phyloP scores from a whole-genome alignment of 2,888 invertebrate genomes.

The Nectonema munidae region DNA sequence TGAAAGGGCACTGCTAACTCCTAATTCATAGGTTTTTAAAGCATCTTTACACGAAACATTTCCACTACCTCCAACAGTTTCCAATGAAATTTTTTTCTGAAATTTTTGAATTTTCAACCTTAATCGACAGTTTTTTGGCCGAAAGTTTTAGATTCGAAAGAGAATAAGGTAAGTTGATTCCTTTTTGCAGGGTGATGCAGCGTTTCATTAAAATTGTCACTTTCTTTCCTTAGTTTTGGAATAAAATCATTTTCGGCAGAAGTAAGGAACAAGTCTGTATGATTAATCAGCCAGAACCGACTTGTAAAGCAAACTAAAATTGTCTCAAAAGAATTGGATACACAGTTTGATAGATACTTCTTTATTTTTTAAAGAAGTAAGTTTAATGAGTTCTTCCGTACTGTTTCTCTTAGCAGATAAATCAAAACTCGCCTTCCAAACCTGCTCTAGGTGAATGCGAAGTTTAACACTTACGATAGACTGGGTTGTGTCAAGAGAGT shows the following conservation, averaged over 20 bases:
- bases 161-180: slow-evolving; percentile 55
- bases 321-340: too few species aligned
- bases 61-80: slow-evolving; percentile 83
- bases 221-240: slow-evolving; percentile 8
- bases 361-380: too few species aligned
- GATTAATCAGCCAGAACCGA: slow-evolving; percentile 96
- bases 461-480: too few species aligned
- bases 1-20: slow-evolving; percentile 58
- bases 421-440: too few species aligned
- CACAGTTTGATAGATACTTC: too few species aligned
- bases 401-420: too few species aligned
- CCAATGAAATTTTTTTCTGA: slow-evolving; percentile 82
- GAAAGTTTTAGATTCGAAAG: slow-evolving; percentile 67
- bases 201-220: slow-evolving; percentile 18
- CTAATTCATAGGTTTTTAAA: slow-evolving; percentile 49
- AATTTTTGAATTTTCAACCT: slow-evolving; percentile 64
- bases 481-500: too few species aligned
- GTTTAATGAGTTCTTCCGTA: too few species aligned
- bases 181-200: slow-evolving; percentile 41
- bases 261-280: slow-evolving; percentile 50
- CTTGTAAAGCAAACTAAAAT: too few species aligned
- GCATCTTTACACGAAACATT: slow-evolving; percentile 37
- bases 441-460: too few species aligned
- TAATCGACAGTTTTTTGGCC: slow-evolving; percentile 49
- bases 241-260: slow-evolving; percentile 31